Percentiles rank a stretch among this genome's conserved stretches.
Conservation (phyloP, 2,888 invertebrate species). For the Chrysodeixis includens region DNA sequence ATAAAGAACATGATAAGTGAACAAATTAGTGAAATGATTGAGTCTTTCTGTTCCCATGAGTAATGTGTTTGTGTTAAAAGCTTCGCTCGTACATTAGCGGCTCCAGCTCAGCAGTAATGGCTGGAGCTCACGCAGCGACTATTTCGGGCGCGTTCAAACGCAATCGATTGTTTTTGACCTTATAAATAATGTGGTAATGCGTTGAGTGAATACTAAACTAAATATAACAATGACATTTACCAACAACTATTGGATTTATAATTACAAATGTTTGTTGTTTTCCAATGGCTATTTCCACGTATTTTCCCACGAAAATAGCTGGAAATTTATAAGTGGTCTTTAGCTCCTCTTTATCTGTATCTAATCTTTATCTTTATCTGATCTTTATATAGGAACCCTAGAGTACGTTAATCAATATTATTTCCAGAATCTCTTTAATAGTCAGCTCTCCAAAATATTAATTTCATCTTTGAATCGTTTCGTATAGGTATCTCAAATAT, state of each 20-base stretch:
- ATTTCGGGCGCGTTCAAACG: slow-evolving; percentile 40
- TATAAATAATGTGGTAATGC: slow-evolving; percentile 32
- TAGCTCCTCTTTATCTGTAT: too few species aligned
- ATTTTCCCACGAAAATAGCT: neutral
- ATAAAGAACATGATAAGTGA: slow-evolving; percentile 20
- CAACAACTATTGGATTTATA: slow-evolving; percentile 6
- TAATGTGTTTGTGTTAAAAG: slow-evolving; percentile 17
- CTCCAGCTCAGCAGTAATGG: slow-evolving; percentile 29
- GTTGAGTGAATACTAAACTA: slow-evolving; percentile 18
- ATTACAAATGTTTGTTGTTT: slow-evolving; percentile 6
- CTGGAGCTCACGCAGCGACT: slow-evolving; percentile 33
- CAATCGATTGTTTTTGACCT: slow-evolving; percentile 54
- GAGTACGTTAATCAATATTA: too few species aligned
- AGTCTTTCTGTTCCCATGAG: slow-evolving; percentile 9
- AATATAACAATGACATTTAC: slow-evolving; percentile 29
- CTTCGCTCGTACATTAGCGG: slow-evolving; percentile 7
- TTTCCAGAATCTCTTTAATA: too few species aligned
- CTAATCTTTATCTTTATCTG: too few species aligned
- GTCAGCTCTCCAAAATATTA: too few species aligned
- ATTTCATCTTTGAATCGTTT: too few species aligned
- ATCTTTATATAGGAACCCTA: too few species aligned
- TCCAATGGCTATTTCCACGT: neutral
- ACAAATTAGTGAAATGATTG: slow-evolving; percentile 30
- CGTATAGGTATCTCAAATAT: too few species aligned
- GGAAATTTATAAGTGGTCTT: too few species aligned